A percentile compares a stretch with the other conserved stretches of the same genome.
Conservation (phyloP, 1,140 invertebrate genomes). For the Wasmannia auropunctata region DNA sequence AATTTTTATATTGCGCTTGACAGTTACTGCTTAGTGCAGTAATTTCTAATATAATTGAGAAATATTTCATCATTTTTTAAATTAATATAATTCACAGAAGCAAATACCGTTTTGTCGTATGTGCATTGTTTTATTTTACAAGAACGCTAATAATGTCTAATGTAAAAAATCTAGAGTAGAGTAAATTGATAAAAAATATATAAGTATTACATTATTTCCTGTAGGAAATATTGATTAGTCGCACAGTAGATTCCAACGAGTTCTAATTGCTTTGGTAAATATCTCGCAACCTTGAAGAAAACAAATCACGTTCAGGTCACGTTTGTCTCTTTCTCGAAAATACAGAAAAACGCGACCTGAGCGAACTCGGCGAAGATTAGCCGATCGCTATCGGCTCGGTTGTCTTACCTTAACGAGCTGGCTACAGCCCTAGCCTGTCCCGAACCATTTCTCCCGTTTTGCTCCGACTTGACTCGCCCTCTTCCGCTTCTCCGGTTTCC, state of each 20-base stretch:
- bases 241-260: background rate
- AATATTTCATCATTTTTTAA: background rate
- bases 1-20: background rate
- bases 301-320: constrained; percentile 70
- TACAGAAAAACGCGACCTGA: constrained; percentile 68
- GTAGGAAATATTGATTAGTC: constrained; percentile 56
- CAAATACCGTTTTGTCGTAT: background rate
- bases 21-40: background rate
- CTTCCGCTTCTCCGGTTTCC: constrained; percentile 56
- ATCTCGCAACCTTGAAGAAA: constrained; percentile 25
- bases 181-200: background rate
- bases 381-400: constrained; percentile 75
- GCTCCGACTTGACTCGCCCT: constrained; percentile 20
- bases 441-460: constrained; percentile 67
- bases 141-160: background rate
- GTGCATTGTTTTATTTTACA: background rate
- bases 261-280: constrained; percentile 65
- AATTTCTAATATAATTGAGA: background rate
- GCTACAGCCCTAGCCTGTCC: constrained; percentile 64
- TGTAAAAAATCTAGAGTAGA: background rate
- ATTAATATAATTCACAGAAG: background rate
- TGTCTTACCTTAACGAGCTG: constrained; percentile 77
- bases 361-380: constrained; percentile 71
- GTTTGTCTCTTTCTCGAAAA: constrained; percentile 56
- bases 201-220: constrained; percentile 4